Evolutionary conservation across 2,888 invertebrate species (phyloP).

Genomic region (Polymixis lichenea): DNA sequence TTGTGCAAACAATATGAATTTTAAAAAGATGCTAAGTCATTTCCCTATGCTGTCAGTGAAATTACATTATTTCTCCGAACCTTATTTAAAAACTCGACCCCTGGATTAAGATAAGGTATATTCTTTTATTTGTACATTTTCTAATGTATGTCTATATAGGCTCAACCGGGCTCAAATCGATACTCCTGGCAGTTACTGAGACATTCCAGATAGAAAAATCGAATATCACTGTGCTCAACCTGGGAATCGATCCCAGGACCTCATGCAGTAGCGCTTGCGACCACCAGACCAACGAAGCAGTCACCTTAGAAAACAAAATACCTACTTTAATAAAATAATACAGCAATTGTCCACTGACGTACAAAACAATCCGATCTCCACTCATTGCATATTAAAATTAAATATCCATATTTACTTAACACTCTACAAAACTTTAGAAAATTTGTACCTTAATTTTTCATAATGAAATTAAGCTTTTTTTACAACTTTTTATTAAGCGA

Average conservation of each 20-base stretch:
- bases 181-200: too few relatives aligned
- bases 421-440: neutral
- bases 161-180: too few relatives aligned
- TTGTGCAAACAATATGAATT: neutral
- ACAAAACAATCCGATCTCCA: neutral
- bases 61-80: neutral
- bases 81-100: too few relatives aligned
- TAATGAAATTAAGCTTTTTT: neutral
- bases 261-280: too few relatives aligned
- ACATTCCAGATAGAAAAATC: neutral
- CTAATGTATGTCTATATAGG: too few relatives aligned
- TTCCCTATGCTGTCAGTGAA: neutral
- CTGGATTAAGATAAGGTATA: neutral
- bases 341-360: neutral
- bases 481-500: constrained; percentile 4
- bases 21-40: neutral
- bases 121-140: neutral
- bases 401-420: constrained; percentile 14
- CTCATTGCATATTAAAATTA: neutral
- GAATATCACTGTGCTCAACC: neutral
- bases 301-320: too few relatives aligned
- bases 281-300: too few relatives aligned
- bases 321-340: neutral
- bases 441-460: neutral
- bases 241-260: too few relatives aligned